Evolutionary conservation across 2,113 vertebrate species (phyloP).

Genomic region (Camarhynchus parvulus): DNA sequence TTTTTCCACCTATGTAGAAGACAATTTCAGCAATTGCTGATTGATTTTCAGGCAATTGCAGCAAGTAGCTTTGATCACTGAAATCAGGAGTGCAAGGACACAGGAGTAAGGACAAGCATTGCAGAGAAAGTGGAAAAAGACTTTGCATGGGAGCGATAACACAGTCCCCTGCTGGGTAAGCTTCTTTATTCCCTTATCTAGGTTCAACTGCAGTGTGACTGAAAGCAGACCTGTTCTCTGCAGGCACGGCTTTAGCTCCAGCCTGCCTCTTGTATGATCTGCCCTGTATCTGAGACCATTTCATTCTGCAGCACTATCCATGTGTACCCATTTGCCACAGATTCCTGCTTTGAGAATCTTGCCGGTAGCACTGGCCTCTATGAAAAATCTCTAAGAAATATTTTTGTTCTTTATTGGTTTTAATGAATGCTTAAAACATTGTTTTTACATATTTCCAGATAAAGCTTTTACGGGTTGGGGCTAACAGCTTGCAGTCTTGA

Average conservation of each 20-base stretch:
- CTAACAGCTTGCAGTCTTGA: background rate
- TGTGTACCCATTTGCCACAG: background rate
- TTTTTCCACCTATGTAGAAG: background rate
- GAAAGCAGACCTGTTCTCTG: background rate
- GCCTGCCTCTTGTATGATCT: background rate
- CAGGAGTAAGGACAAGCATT: background rate
- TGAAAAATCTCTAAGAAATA: background rate
- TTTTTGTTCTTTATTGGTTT: background rate
- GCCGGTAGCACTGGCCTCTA: accelerated
- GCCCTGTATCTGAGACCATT: background rate
- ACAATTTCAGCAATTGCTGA: conserved; percentile 7
- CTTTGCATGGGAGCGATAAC: background rate
- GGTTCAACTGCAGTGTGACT: background rate
- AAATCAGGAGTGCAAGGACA: conserved; percentile 1
- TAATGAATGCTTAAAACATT: background rate
- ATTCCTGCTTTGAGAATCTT: background rate
- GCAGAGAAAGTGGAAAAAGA: background rate
- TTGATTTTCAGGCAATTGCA: conserved; percentile 22
- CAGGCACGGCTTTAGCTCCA: background rate
- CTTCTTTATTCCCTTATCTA: background rate
- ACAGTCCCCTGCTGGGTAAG: conserved; percentile 14
- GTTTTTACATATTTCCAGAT: background rate
- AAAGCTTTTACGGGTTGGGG: background rate
- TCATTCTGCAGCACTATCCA: background rate
- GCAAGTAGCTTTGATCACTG: background rate